Evolutionary conservation across 2,113 vertebrate genomes (phyloP), one percentile per base, ranked within the genome.

Genomic region (Saccopteryx leptura): DNA sequence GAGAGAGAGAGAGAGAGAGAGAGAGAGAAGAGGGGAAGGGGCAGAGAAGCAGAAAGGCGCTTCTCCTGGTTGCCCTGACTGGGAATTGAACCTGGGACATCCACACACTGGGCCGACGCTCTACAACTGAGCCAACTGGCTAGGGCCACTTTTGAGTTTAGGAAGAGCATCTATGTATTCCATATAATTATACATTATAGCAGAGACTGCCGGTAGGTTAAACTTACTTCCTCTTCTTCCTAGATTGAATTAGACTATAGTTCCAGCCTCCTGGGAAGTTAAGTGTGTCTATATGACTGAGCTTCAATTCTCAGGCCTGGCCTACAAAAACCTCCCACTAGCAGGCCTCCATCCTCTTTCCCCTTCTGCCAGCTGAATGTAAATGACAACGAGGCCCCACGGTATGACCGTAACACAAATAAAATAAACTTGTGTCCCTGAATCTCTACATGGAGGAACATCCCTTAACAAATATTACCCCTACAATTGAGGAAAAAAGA

Each of bases 151-250:
- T 79, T 71, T 50, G 80, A 82, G 82, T 72, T 60, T 13, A 83
- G 7, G 48, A 63, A 91, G 82, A 82, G 54, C 23, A 78, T 82
- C 68, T 92, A 23, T 88, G 26, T n/a, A 85, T n/a, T 89, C 4
- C 18, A 72, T 82, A 78, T 26, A 54, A 68, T 75, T 94, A 78
- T 23, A 82, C 26, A 66, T 24, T 31, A 56, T 17, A 74, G 9
- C 26, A 61, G 39, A 91, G 5, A 85, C 83, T 75, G 82, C 54
- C 71, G 85, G 26, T n/a, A 86, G 76, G 65, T 91, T 52, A 68
- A n/a, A 85, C 46, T 6, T 56, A 7, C 50, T 71, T 74, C 28
- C 58, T 96, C 56, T 66, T 80, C 69, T 58, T 33, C 58, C 33
- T 50, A 81, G 10, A 33, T 39, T 31, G 1, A 85, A 9, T 69